Base-by-base conservation (phyloP, 2,888 invertebrate genomes). In the Drosophila flavopinicola region DNA sequence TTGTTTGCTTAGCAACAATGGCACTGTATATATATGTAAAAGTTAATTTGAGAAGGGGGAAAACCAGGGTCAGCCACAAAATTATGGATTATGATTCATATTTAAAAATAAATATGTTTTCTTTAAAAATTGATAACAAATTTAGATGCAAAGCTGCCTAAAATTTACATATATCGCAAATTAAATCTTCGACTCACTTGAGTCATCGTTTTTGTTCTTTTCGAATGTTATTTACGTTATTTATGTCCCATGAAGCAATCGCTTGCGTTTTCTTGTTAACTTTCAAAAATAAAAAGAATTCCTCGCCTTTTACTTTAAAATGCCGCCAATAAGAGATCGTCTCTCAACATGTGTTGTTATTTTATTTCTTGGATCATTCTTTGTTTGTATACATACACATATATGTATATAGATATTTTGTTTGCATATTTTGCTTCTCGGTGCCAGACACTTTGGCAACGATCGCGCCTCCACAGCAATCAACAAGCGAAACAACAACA, bases 361-460 rank as follows among this genome's bases (percentile, higher is more conserved):
- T 61, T 41, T 11, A 6, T 10, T 20, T 15, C 7, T 42, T 25
- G 1, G 13, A 41, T 37, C 9, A 32, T 23, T 37, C n/a, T 49
- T 52, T 61, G 27, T 58, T 58, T 48, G 27, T 47, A 3, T 66
- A n/a, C n/a, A n/a, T n/a, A n/a, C n/a, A n/a, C n/a, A n/a, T n/a
- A n/a, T n/a, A n/a, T n/a, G 61, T 49, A 52, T 30, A 29, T 41
- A 11, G 48, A 5, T 17, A 25, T 13, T 48, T 51, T 37, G 49
- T 56, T 56, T 69, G 58, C 56, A 69, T 78, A 59, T 76, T 69
- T 79, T 80, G 74, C 63, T 70, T 70, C 66, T 75, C 53, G 27
- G 73, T 80, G 65, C 60, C 71, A 79, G 80, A 70, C 78, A 70
- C 66, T 51, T 38, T 73, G 75, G 80, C 78, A 75, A 57, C 78